Conservation (phyloP, 2,797 vertebrate genomes). For the Miichthys miiuy region DNA sequence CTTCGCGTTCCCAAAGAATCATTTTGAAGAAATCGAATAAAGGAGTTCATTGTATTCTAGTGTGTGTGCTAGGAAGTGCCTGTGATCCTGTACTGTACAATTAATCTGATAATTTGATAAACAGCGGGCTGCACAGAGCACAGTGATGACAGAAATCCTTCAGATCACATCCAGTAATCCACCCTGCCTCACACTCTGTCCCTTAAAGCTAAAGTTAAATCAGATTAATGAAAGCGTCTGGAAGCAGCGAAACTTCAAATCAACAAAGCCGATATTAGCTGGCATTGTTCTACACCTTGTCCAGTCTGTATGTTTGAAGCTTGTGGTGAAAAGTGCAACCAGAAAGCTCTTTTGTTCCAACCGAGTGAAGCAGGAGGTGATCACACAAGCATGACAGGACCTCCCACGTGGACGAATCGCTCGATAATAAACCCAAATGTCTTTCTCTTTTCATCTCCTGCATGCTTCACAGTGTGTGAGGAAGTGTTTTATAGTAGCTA, state of each 20-base stretch:
- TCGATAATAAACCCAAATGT: constrained; percentile 8
- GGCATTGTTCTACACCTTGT: constrained; percentile 6
- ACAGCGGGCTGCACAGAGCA: not conserved
- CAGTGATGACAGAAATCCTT: not conserved
- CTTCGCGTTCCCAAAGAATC: not conserved
- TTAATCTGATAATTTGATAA: not conserved
- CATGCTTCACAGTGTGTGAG: constrained; percentile 33
- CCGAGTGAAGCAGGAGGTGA: constrained; percentile 51
- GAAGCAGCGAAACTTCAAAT: constrained; percentile 18
- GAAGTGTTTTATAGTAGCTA: not conserved
- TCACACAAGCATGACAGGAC: constrained; percentile 58
- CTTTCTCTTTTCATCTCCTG: constrained; percentile 9
- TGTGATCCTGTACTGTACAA: not conserved
- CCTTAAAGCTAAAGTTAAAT: constrained; percentile 9
- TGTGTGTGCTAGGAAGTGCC: not conserved
- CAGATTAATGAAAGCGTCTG: constrained; percentile 32
- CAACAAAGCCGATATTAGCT: not conserved
- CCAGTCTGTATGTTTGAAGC: constrained; percentile 29
- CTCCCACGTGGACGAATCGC: constrained; percentile 31
- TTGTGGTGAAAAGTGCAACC: not conserved
- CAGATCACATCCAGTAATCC: not conserved
- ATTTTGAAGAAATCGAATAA: no score
- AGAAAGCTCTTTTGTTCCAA: constrained; percentile 57
- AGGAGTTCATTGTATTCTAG: not conserved
- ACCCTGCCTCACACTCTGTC: not conserved